phyloP scores from a whole-genome alignment of 1,140 invertebrate species.

The Phthorimaea operculella region DNA sequence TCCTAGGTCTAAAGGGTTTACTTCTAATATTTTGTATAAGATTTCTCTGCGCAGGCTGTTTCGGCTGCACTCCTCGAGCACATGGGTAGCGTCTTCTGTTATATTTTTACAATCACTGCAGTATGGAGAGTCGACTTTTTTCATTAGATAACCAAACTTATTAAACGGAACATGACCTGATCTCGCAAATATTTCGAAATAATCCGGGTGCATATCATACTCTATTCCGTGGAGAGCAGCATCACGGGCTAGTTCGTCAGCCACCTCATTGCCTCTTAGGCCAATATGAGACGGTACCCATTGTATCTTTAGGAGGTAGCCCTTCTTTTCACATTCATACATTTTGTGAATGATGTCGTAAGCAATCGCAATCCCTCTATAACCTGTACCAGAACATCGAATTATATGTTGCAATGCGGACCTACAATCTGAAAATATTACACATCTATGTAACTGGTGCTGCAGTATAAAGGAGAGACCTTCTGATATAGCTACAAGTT shows the following conservation, averaged over 20 bases:
- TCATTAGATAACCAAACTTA: constrained; percentile 2
- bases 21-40: not conserved
- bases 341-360: constrained; percentile 15
- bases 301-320: constrained; percentile 7
- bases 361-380: constrained; percentile 11
- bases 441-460: not conserved
- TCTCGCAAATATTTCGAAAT: not conserved
- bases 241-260: constrained; percentile 11
- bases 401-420: constrained; percentile 12
- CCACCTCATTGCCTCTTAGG: constrained; percentile 15
- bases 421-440: constrained; percentile 8
- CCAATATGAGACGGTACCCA: constrained; percentile 18
- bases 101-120: not conserved
- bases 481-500: constrained; percentile 19
- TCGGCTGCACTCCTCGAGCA: not conserved
- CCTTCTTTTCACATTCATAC: not conserved
- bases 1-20: not conserved
- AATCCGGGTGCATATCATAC: not conserved
- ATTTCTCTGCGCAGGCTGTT: not conserved
- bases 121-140: not conserved
- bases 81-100: not conserved
- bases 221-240: not conserved
- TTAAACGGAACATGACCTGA: constrained; percentile 4
- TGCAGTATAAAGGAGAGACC: constrained; percentile 8
- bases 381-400: constrained; percentile 11